Evolutionary conservation across 1,140 invertebrate genomes (phyloP).

Genomic region (Cylas formicarius): DNA sequence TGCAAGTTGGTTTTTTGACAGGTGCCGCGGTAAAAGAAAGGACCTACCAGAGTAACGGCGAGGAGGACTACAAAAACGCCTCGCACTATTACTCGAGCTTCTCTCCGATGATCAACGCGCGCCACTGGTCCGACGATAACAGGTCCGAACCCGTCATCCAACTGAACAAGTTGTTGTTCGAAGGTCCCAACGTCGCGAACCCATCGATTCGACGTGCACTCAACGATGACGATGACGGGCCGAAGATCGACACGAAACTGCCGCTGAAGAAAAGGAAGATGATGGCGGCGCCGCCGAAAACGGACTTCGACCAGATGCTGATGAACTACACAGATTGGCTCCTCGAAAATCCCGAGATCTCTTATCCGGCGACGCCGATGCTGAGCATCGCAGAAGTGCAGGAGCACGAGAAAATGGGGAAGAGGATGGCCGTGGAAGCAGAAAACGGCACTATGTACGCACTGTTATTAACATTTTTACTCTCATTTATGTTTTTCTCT

Average conservation of each 20-base stretch:
- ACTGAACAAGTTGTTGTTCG: constrained; percentile 1
- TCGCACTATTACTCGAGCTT: no score
- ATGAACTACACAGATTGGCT: no score
- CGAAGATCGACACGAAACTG: neutral
- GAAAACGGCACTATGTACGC: no score
- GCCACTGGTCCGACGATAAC: constrained; percentile 11
- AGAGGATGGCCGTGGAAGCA: no score
- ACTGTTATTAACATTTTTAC: no score
- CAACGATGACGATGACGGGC: neutral
- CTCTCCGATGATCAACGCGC: no score
- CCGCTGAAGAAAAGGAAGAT: neutral
- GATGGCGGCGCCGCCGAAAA: constrained; percentile 13
- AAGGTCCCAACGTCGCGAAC: constrained; percentile 11
- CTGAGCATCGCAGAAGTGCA: constrained; percentile 32
- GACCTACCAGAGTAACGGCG: no score
- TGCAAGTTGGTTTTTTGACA: no score
- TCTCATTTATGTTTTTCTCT: no score
- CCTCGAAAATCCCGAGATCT: constrained; percentile 25
- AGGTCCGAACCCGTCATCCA: constrained; percentile 11
- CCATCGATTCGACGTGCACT: constrained; percentile 4
- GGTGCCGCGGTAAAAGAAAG: no score
- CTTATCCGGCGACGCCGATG: constrained; percentile 31
- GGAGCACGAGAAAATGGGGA: no score
- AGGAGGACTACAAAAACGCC: no score
- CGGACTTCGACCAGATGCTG: constrained; percentile 11